Base-by-base conservation (phyloP, 1,140 invertebrate genomes). In the Hyles euphorbiae region DNA sequence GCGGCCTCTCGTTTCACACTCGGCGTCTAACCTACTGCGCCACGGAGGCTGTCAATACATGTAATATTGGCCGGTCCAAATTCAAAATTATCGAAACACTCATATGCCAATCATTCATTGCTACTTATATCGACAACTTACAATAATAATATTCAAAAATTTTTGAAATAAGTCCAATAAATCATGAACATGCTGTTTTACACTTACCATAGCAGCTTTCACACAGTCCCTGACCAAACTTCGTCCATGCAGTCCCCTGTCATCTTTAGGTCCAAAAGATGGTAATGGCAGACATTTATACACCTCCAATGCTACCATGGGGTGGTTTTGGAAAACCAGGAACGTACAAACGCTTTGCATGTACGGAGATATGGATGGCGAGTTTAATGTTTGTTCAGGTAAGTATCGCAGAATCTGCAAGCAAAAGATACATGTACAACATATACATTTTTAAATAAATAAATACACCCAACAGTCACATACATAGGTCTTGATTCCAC, bases 141-240 rank as follows among this genome's bases (percentile, higher is more conserved):
- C n/a, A n/a, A n/a, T n/a, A n/a, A n/a, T n/a, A n/a, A n/a, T n/a
- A n/a, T n/a, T n/a, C n/a, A n/a, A n/a, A n/a, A n/a, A n/a, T n/a
- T n/a, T n/a, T n/a, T n/a, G n/a, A n/a, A n/a, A n/a, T n/a, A n/a
- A n/a, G n/a, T n/a, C n/a, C n/a, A n/a, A n/a, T n/a, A n/a, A n/a
- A n/a, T n/a, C n/a, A n/a, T n/a, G n/a, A n/a, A n/a, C 22, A 22
- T 22, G 22, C 22, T 1, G 0, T 22, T 22, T 22, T 22, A 22
- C 55, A 75, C 77, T 71, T 67, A 89, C 87, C 61, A 85, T 68
- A n/a, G 76, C 72, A 55, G 86, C 81, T 58, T 88, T 89, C 9
- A 89, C 82, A 72, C 86, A 89, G 61, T 89, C 88, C 47, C 86
- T 74, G 9, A 90, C 78, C 11, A 90, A 70, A 50, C 78, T 87